A percentile compares a stretch with the other conserved stretches of the same genome.
Evolutionary conservation across 2,113 vertebrate species (phyloP).

Genomic region (Chamaea fasciata): DNA sequence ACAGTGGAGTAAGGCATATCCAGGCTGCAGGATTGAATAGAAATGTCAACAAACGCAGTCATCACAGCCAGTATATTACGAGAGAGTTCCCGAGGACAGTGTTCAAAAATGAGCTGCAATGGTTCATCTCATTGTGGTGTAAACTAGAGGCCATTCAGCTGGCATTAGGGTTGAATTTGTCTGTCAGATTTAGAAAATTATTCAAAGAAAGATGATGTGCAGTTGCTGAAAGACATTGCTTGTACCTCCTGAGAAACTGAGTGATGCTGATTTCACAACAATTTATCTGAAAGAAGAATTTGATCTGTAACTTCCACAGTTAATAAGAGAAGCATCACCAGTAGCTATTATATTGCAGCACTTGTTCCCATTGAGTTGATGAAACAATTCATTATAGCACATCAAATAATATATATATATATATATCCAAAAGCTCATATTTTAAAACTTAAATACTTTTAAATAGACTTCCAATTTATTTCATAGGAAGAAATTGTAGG

Average conservation of each 20-base stretch:
- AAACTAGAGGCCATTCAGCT: neutral
- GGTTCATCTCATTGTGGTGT: neutral
- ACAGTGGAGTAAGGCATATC: neutral
- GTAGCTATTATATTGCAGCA: neutral
- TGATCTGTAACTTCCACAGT: neutral
- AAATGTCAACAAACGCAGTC: neutral
- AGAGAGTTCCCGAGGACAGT: neutral
- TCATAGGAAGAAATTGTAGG: neutral
- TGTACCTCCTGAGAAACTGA: neutral
- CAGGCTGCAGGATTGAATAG: neutral
- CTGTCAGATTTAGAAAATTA: neutral
- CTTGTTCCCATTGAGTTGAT: neutral
- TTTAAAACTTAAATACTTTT: neutral
- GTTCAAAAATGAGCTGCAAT: neutral
- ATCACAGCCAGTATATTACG: neutral
- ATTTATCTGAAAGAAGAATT: neutral
- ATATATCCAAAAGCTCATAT: neutral
- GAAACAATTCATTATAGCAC: neutral
- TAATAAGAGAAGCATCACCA: neutral
- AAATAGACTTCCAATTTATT: neutral
- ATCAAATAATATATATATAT: neutral
- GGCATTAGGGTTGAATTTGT: neutral
- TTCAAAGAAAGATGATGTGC: fast-evolving
- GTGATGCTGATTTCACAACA: neutral
- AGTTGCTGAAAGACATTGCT: neutral